Evolutionary conservation across 2,888 invertebrate species (phyloP).

Genomic region (Limnephilus lunatus): DNA sequence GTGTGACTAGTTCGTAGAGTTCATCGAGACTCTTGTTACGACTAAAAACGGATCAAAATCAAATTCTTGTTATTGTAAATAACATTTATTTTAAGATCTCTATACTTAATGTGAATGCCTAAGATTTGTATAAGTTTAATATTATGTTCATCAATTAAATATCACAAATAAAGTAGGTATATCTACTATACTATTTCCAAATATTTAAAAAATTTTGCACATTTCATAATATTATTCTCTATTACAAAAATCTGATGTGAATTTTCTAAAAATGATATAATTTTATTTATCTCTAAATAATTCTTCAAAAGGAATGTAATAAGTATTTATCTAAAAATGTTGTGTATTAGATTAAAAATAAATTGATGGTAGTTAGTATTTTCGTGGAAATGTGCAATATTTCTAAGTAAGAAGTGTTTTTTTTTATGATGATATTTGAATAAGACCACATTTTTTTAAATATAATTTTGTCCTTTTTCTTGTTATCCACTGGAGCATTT

Average conservation of each 20-base stretch:
- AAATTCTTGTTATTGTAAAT: background rate
- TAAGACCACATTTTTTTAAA: background rate
- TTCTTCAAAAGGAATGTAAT: background rate
- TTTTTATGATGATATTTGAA: background rate
- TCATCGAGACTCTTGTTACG: conserved; percentile 50
- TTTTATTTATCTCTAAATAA: background rate
- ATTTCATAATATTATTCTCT: background rate
- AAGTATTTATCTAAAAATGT: background rate
- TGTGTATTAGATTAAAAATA: background rate
- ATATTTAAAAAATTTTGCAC: background rate
- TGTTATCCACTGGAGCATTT: background rate
- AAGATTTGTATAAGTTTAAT: conserved; percentile 24
- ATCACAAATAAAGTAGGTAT: conserved; percentile 48
- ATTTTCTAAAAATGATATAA: background rate
- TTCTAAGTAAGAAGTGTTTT: background rate
- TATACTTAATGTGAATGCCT: conserved; percentile 31
- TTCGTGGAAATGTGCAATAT: background rate
- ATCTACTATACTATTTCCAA: conserved; percentile 26
- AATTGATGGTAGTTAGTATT: background rate
- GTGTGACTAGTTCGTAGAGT: conserved; percentile 44
- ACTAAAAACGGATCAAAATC: background rate
- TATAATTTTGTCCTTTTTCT: background rate
- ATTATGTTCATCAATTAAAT: conserved; percentile 23
- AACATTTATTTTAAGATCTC: background rate
- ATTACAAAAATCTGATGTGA: background rate